Conservation (phyloP, 2,888 invertebrate genomes). For the Brachyptera putata region DNA sequence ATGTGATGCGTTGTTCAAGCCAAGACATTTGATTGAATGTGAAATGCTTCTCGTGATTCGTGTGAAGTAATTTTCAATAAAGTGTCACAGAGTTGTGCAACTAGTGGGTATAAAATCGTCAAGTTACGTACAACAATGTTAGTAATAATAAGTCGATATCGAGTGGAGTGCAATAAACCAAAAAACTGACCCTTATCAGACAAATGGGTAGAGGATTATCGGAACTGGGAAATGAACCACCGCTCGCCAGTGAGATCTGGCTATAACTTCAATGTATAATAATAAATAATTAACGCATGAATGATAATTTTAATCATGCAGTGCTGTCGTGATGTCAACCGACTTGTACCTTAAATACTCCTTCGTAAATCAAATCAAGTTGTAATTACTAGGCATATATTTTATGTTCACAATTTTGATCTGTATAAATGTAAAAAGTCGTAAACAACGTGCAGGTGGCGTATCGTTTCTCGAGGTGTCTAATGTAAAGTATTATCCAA, state of each 20-base stretch:
- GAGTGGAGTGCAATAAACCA: constrained; percentile 21
- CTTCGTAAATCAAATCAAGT: neutral
- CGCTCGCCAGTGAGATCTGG: neutral
- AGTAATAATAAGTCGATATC: too few species aligned
- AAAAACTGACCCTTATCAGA: constrained; percentile 7
- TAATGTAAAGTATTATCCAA: neutral
- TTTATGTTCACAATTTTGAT: neutral
- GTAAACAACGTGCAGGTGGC: neutral
- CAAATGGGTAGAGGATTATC: neutral
- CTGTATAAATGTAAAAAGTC: neutral
- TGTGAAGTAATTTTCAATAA: neutral
- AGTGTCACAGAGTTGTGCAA: too few species aligned
- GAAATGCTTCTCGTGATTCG: too few species aligned
- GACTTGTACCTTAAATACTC: constrained; percentile 10
- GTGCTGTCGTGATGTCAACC: neutral
- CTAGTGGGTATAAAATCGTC: too few species aligned
- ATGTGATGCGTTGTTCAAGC: neutral
- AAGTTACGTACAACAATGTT: too few species aligned
- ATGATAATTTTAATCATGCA: neutral
- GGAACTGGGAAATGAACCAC: neutral
- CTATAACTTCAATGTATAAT: neutral
- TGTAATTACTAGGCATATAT: neutral
- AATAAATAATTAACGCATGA: neutral
- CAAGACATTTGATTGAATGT: too few species aligned
- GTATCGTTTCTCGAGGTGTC: neutral